A percentile compares a stretch with the other conserved stretches of the same genome.
Conservation (phyloP, 2,797 vertebrate species). For the Rhinoraja longicauda region DNA sequence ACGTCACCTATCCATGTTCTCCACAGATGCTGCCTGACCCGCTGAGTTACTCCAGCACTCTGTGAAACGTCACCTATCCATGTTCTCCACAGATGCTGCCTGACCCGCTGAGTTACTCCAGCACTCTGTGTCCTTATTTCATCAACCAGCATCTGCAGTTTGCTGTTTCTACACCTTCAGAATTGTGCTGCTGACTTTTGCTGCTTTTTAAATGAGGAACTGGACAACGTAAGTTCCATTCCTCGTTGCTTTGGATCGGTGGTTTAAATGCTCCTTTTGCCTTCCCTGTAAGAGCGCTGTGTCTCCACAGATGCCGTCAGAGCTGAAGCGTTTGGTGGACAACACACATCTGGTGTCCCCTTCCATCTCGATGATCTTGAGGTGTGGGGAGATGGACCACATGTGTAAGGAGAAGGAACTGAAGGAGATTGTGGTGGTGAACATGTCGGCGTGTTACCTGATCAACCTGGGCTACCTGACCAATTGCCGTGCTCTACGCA, state of each 20-base stretch:
- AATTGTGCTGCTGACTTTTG: background rate
- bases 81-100: too few relatives aligned
- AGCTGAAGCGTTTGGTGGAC: conserved; percentile 41
- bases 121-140: too few relatives aligned
- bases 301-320: conserved; percentile 29
- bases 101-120: too few relatives aligned
- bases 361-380: conserved; percentile 45
- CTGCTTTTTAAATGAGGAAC: background rate
- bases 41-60: too few relatives aligned
- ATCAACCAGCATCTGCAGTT: too few relatives aligned
- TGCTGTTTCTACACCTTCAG: background rate
- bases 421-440: conserved; percentile 49
- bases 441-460: conserved; percentile 48
- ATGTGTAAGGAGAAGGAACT: conserved; percentile 43
- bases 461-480: conserved; percentile 48
- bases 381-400: conserved; percentile 43
- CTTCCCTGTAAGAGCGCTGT: background rate
- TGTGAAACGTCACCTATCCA: too few relatives aligned
- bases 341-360: conserved; percentile 43
- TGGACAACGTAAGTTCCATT: background rate
- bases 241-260: background rate
- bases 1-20: too few relatives aligned
- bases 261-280: background rate
- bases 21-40: too few relatives aligned
- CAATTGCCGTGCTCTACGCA: conserved; percentile 50